Evolutionary conservation across 2,113 vertebrate species (phyloP), one percentile per base, ranked within the genome.

Genomic region (Corythornis vintsioides): DNA sequence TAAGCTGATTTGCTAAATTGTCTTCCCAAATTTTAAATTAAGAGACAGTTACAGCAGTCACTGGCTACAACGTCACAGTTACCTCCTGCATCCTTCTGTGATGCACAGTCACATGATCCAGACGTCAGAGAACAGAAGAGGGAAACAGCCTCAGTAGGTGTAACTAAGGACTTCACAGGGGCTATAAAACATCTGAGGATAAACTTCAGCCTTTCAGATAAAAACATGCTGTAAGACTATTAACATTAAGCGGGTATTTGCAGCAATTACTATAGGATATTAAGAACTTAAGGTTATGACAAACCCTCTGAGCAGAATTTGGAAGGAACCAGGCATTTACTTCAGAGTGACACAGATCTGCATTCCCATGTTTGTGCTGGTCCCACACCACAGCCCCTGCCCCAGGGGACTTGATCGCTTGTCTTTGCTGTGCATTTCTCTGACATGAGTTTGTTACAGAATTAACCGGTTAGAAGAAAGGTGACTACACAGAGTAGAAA

Each of bases 381-480:
- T 75, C 88, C 80, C 63, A 64, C 11, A 40, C 31, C 55, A 70
- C 0, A 0, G 20, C 86, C 89, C 33, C 56, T 67, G 71, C 38
- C 86, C 15, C 69, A 17, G 45, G 67, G 48, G 25, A 67, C 64
- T 60, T 10, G 7, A 3, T 1, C 35, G 33, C 45, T 69, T 82
- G 26, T 55, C 85, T 59, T 64, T 13, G 1, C 33, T 52, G 38
- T 2, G 2, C 18, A 8, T 60, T 89, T 52, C 60, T 71, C 55
- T 35, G 28, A 40, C 86, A 61, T 13, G 60, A 50, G n/a, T 59
- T 55, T 82, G 42, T 43, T 63, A 79, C 20, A 69, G 71, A 76
- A 87, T 66, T 84, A 90, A 60, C 42, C 53, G 38, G 67, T 76
- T 73, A 87, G 78, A 82, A 91, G 63, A 57, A 92, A 91, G 31